Percentiles rank a stretch among this genome's conserved stretches.
Conservation (phyloP, 2,888 invertebrate genomes). For the Phaedon cochleariae region DNA sequence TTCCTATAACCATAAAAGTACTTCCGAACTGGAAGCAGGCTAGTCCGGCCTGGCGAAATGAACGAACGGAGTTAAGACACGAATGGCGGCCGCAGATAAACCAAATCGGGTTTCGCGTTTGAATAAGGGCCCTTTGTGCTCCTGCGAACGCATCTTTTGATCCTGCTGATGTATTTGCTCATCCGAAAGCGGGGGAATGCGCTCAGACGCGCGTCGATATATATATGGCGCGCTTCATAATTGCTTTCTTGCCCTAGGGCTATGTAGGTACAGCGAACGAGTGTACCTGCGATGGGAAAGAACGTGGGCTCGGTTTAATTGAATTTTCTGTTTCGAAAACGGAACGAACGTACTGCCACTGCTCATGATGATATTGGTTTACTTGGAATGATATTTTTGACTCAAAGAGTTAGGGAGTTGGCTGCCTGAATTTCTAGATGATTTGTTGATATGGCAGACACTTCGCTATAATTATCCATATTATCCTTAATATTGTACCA, state of each 20-base stretch:
- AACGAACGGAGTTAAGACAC: slow-evolving; percentile 17
- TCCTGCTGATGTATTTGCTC: slow-evolving; percentile 58
- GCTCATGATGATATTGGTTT: too few species aligned
- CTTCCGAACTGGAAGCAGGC: slow-evolving; percentile 24
- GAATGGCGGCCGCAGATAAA: slow-evolving; percentile 55
- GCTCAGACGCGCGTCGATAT: slow-evolving; percentile 4
- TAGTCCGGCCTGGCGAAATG: slow-evolving; percentile 18
- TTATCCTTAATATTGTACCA: too few species aligned
- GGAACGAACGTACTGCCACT: too few species aligned
- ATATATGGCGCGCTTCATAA: slow-evolving; percentile 6
- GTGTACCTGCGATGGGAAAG: not conserved
- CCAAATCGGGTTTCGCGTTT: slow-evolving; percentile 60
- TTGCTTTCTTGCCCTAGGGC: slow-evolving; percentile 17
- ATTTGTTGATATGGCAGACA: too few species aligned
- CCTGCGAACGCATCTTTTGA: slow-evolving; percentile 58
- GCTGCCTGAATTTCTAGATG: too few species aligned
- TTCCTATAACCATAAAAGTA: slow-evolving; percentile 27
- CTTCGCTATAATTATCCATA: too few species aligned
- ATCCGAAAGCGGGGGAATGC: slow-evolving; percentile 6
- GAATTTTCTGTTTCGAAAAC: not conserved
- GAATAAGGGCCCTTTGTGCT: slow-evolving; percentile 58
- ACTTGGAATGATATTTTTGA: too few species aligned
- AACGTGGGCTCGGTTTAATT: not conserved
- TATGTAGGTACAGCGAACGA: slow-evolving; percentile 9
- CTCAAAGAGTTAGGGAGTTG: too few species aligned